Evolutionary conservation across 2,888 invertebrate species (phyloP).

Genomic region (Ichneumoninae sp.): DNA sequence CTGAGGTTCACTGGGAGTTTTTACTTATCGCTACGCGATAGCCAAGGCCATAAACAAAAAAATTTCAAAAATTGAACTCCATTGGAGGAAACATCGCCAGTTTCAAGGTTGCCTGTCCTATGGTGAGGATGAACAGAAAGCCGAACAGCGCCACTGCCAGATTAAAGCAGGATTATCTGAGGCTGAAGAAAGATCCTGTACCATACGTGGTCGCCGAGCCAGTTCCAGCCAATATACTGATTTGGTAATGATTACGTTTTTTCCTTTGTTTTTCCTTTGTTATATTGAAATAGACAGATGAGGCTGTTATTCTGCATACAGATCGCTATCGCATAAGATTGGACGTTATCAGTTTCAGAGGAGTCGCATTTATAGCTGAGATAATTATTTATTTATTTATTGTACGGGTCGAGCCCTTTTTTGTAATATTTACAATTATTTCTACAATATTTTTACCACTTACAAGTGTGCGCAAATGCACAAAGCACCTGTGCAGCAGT

Average conservation of each 20-base stretch:
- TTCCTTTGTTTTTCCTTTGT: not conserved
- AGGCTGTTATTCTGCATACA: not conserved
- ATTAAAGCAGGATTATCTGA: conserved; percentile 97
- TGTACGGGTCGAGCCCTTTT: no score
- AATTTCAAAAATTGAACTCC: not conserved
- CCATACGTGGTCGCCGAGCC: conserved; percentile 98
- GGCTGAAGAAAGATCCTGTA: conserved; percentile 97
- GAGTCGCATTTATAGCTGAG: not conserved
- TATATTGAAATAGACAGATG: not conserved
- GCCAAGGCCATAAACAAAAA: not conserved
- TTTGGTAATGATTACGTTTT: conserved; percentile 89
- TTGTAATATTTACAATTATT: no score
- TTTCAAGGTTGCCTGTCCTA: conserved; percentile 38
- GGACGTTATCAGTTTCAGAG: not conserved
- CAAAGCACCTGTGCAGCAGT: no score
- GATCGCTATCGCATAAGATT: not conserved
- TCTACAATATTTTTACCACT: no score
- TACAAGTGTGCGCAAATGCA: no score
- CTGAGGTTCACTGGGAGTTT: not conserved
- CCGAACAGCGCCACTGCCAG: conserved; percentile 91
- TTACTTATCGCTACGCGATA: not conserved
- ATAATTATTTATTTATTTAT: not conserved
- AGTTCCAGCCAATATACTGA: conserved; percentile 96
- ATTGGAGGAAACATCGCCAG: conserved; percentile 5
- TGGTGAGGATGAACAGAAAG: conserved; percentile 85